A percentile compares a stretch with the other conserved stretches of the same genome.
phyloP scores from a whole-genome alignment of 2,888 invertebrate species.

The Halictus quadricinctus region DNA sequence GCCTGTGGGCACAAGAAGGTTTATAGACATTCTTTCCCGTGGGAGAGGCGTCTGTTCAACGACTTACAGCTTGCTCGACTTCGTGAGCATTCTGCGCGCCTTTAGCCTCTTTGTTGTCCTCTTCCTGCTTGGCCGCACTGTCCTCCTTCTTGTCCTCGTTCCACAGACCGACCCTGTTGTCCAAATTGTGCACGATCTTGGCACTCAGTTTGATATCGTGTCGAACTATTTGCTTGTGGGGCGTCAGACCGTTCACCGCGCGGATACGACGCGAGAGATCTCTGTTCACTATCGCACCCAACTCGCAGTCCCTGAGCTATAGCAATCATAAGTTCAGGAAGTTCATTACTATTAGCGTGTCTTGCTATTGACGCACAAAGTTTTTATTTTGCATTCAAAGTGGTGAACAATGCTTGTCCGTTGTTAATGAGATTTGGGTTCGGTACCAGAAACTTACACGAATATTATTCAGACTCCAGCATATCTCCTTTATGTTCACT shows the following conservation, averaged over 20 bases:
- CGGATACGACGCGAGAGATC: slow-evolving; percentile 97
- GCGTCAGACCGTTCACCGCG: slow-evolving; percentile 94
- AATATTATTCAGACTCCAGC: slow-evolving; percentile 98
- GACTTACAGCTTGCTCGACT: slow-evolving; percentile 76
- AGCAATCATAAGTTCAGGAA: background rate
- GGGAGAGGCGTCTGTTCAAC: background rate
- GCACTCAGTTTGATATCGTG: slow-evolving; percentile 97
- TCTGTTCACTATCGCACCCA: slow-evolving; percentile 97
- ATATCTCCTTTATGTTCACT: slow-evolving; percentile 99
- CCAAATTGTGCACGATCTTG: slow-evolving; percentile 94
- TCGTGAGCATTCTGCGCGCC: slow-evolving; percentile 70
- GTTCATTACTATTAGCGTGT: too few species aligned
- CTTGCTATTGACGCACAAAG: too few species aligned
- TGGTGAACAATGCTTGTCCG: too few species aligned
- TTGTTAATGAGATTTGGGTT: background rate
- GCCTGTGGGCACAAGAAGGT: slow-evolving; percentile 77
- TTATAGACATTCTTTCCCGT: background rate
- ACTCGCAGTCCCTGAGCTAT: slow-evolving; percentile 93
- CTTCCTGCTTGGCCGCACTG: slow-evolving; percentile 64
- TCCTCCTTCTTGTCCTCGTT: slow-evolving; percentile 82
- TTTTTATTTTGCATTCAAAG: too few species aligned
- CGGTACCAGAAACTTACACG: slow-evolving; percentile 84
- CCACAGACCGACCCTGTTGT: slow-evolving; percentile 93
- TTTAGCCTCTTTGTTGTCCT: slow-evolving; percentile 70
- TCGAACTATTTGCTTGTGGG: slow-evolving; percentile 93